phyloP scores from a whole-genome alignment of 2,113 vertebrate species.

The Phainopepla nitens region DNA sequence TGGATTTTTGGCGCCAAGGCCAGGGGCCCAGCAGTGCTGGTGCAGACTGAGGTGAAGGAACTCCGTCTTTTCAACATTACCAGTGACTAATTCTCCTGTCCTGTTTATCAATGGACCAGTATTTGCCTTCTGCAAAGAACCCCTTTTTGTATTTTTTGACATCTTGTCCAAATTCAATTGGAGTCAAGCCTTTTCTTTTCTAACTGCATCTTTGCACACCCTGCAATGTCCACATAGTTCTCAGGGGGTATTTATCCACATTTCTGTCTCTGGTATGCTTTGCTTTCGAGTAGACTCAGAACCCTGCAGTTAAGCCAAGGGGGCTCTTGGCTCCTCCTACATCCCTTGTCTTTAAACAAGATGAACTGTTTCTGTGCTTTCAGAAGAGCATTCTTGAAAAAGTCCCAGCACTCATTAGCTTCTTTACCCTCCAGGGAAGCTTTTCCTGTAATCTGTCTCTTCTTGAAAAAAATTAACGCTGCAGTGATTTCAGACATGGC shows the following conservation, averaged over 20 bases:
- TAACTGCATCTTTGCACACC: not conserved
- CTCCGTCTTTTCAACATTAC: not conserved
- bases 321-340: not conserved
- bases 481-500: not conserved
- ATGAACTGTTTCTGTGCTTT: not conserved
- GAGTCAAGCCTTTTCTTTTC: not conserved
- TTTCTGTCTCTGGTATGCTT: not conserved
- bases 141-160: not conserved
- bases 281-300: not conserved
- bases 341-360: not conserved
- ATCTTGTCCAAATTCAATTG: not conserved
- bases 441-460: not conserved
- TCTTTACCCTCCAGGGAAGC: not conserved
- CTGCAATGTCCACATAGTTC: not conserved
- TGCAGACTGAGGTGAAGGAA: not conserved
- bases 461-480: not conserved
- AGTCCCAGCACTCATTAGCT: not conserved
- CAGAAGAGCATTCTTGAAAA: not conserved
- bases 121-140: not conserved
- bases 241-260: not conserved
- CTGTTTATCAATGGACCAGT: rapidly evolving
- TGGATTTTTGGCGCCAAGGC: not conserved
- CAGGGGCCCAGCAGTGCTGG: not conserved
- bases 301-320: not conserved
- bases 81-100: not conserved